phyloP scores from a whole-genome alignment of 1,140 invertebrate genomes.

The Drosophila rufa region DNA sequence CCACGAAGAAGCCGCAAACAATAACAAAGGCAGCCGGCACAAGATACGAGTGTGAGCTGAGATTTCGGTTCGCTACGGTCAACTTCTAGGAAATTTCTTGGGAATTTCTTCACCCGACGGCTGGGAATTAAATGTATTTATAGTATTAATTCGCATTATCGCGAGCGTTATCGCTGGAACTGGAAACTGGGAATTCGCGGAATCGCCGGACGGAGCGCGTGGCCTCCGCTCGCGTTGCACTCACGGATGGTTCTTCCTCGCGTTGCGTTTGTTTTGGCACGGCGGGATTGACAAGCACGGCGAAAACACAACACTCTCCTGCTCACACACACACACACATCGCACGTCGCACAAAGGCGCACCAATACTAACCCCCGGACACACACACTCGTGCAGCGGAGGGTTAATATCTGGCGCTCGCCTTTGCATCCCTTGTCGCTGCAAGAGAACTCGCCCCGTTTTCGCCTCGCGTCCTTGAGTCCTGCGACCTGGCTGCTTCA shows the following conservation, averaged over 20 bases:
- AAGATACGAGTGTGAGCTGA: not conserved
- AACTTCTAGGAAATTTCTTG: constrained; percentile 25
- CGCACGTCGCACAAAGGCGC: constrained; percentile 64
- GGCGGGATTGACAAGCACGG: constrained; percentile 73
- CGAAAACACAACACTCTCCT: constrained; percentile 53
- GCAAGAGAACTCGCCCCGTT: constrained; percentile 54
- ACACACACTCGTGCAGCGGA: constrained; percentile 36
- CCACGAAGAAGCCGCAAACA: constrained; percentile 44
- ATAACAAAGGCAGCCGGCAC: constrained; percentile 63
- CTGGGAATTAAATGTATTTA: constrained; percentile 22
- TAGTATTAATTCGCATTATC: constrained; percentile 12
- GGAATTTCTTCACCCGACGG: constrained; percentile 11
- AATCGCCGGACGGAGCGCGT: constrained; percentile 32
- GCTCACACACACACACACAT: constrained; percentile 2
- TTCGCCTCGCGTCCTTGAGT: constrained; percentile 64
- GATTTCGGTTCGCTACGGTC: constrained; percentile 7
- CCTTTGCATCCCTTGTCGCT: constrained; percentile 80
- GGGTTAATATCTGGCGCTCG: constrained; percentile 78
- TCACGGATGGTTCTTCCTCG: constrained; percentile 83
- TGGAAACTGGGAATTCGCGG: constrained; percentile 14
- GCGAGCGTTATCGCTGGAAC: constrained; percentile 24
- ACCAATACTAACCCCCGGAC: constrained; percentile 24
- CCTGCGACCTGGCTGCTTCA: constrained; percentile 41
- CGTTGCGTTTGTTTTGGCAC: constrained; percentile 85
- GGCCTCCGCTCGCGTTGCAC: constrained; percentile 79